Conservation (phyloP, 2,888 invertebrate species). For the Petrophora chlorosata region DNA sequence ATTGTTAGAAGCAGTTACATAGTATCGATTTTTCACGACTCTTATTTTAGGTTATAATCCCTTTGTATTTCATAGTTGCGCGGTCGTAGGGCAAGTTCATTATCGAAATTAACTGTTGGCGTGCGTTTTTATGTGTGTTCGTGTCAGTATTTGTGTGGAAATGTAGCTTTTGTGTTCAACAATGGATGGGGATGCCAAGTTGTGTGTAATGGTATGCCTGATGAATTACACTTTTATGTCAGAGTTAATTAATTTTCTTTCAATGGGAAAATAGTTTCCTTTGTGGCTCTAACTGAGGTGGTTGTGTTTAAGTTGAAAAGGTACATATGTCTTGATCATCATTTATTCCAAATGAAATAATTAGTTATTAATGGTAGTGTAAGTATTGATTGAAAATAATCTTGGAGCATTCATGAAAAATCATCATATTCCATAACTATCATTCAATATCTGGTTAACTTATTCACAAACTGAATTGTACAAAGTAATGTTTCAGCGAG, state of each 20-base stretch:
- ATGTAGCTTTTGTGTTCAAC: constrained; percentile 47
- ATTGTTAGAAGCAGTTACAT: constrained; percentile 62
- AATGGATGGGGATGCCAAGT: constrained; percentile 25
- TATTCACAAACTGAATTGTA: too few relatives aligned
- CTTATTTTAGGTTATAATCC: constrained; percentile 76
- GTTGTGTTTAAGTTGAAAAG: background rate
- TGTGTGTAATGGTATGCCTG: background rate
- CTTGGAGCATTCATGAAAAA: too few relatives aligned
- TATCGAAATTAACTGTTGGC: constrained; percentile 61
- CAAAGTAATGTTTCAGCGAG: too few relatives aligned
- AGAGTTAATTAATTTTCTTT: constrained; percentile 9
- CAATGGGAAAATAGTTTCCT: constrained; percentile 3
- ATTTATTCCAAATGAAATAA: too few relatives aligned
- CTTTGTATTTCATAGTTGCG: constrained; percentile 66
- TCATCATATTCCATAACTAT: too few relatives aligned
- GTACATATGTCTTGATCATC: background rate
- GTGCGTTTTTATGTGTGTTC: constrained; percentile 53
- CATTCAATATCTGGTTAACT: too few relatives aligned
- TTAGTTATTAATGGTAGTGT: too few relatives aligned
- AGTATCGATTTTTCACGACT: constrained; percentile 77
- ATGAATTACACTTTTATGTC: background rate
- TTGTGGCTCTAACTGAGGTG: background rate
- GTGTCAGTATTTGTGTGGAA: constrained; percentile 64
- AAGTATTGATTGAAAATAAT: too few relatives aligned
- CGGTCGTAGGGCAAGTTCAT: constrained; percentile 60